Evolutionary conservation across 2,888 invertebrate genomes (phyloP), one percentile per base, ranked within the genome.

Genomic region (Octodonta nipae): DNA sequence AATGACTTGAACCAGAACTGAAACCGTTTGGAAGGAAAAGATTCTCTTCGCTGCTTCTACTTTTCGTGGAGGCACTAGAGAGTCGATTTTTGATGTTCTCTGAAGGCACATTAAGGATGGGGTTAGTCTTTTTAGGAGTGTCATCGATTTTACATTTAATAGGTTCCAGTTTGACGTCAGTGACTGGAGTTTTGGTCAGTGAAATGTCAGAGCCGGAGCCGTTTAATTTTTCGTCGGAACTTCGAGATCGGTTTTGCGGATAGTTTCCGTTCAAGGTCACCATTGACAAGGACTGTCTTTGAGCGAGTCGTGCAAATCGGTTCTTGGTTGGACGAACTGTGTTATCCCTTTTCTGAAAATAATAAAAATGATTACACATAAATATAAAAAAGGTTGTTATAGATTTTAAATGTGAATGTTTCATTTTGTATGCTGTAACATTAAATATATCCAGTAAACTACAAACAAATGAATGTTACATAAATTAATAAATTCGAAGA

Each of bases 31-130:
- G n/a, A n/a, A n/a, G n/a, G n/a, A n/a, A n/a, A n/a, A 22, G 22
- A 4, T 28, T 32, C 34, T 35, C 41, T 13, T 17, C 37, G 22
- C 34, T 26, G 2, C 44, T 34, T 36, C 42, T 43, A 6, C 44
- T 45, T 35, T 43, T 44, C n/a, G 34, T 38, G 3, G 63, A 55
- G 13, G 67, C 55, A 17, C 66, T 64, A 2, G 70, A 67, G 58
- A 71, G 65, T 13, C 72, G 67, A 24, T 71, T 67, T 58, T 67
- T 69, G 1, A 72, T 67, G 11, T 64, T 67, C 53, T 71, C 69
- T 1, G 67, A 66, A 6, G 72, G 57, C 28, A 68, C 67, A 25
- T 61, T 54, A 5, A 69, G 60, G 13, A 52, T 47, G 10, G 65
- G 64, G n/a, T 64, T 67, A 2, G 62, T 56, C 31, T 44, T 45